Percentiles rank a stretch among this genome's conserved stretches.
Conservation (phyloP, 1,140 invertebrate genomes). For the Pissodes strobi region DNA sequence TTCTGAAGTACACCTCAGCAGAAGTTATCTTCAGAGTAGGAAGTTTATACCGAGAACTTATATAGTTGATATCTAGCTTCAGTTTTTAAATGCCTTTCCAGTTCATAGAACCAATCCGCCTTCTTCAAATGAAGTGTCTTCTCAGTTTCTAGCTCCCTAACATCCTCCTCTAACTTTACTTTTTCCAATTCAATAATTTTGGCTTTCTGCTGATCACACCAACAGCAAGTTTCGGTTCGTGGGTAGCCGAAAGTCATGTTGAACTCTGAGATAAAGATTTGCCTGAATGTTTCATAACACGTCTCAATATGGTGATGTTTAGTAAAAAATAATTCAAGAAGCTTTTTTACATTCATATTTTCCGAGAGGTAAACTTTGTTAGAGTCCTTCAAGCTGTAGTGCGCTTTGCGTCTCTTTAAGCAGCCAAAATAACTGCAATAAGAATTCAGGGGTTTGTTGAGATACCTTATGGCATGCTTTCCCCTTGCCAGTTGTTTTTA, state of each 20-base stretch:
- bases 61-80: background rate
- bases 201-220: conserved; percentile 2
- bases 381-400: background rate
- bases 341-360: conserved; percentile 4
- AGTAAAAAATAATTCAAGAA: conserved; percentile 9
- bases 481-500: background rate
- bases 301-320: conserved; percentile 4
- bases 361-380: too few relatives aligned
- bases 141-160: conserved; percentile 1
- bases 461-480: background rate
- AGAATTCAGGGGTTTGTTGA: background rate
- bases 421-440: background rate
- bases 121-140: conserved; percentile 1
- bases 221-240: conserved; percentile 4
- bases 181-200: background rate
- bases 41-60: background rate
- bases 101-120: too few relatives aligned
- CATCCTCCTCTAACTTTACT: conserved; percentile 3
- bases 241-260: background rate
- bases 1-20: background rate
- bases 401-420: too few relatives aligned
- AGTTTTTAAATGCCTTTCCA: background rate
- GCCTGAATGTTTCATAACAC: conserved; percentile 2
- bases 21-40: background rate
- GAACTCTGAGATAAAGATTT: background rate